Evolutionary conservation across 2,888 invertebrate genomes (phyloP), one percentile per base, ranked within the genome.

Genomic region (Drosophila mimetica): DNA sequence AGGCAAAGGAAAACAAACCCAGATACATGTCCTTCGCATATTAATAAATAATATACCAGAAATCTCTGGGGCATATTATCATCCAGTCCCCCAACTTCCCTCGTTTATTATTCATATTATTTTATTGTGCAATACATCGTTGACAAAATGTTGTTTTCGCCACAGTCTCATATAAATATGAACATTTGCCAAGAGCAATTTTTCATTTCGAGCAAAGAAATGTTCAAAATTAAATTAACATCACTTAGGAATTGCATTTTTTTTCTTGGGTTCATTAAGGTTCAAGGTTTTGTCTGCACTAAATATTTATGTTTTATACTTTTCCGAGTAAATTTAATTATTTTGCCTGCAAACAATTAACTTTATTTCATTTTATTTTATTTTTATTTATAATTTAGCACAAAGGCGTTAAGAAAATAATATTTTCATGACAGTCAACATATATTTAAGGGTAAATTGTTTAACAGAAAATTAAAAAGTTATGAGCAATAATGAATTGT

Each of bases 11-110:
- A 34, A 42, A 58, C 58, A 42, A 28, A 28, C n/a, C 14, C 63
- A 50, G n/a, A 59, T 60, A 59, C 57, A 61, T 76, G 61, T 69
- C 65, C 58, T 55, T 66, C 69, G 55, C 69, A 47, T 66, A 74
- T 70, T 76, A 74, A 65, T 74, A 74, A 77, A 69, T 76, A 71
- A 76, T 54, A 79, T 70, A 63, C 53, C 58, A 44, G 50, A 39
- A 28, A 2, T 34, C 53, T 59, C 46, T n/a, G 22, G 52, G 53
- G 46, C 52, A 42, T 41, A 41, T 66, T 42, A 52, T 53, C 30
- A 37, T 18, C 11, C 22, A 36, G 2, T 22, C 13, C n/a, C 32
- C 16, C 36, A n/a, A n/a, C n/a, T n/a, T 9, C 25, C 4, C 25
- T 36, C 18, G 6, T 59, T 52, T 20, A 59, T 52, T 59, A 59